Evolutionary conservation across 2,888 invertebrate genomes (phyloP).

Genomic region (Catocala sponsa): DNA sequence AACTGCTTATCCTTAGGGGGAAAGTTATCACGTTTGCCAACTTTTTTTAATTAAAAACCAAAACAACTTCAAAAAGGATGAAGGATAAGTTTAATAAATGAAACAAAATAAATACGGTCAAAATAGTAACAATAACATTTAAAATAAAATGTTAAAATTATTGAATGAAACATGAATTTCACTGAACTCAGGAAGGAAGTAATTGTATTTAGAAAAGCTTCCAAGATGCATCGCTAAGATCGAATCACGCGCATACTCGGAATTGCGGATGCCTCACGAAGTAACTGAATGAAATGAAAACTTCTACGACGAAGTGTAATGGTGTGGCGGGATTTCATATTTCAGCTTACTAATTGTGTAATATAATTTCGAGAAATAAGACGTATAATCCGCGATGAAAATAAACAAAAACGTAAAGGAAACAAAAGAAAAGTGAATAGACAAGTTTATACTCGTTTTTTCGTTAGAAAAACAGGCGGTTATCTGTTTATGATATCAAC

Average conservation of each 20-base stretch:
- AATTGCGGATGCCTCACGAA: slow-evolving; percentile 43
- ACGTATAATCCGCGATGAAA: not conserved
- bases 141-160: slow-evolving; percentile 3
- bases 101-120: too few relatives aligned
- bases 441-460: not conserved
- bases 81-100: too few relatives aligned
- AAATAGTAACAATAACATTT: too few relatives aligned
- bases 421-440: not conserved
- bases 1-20: too few relatives aligned
- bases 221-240: slow-evolving; percentile 36
- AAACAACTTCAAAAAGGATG: too few relatives aligned
- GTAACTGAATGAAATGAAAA: slow-evolving; percentile 29
- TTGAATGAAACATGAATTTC: slow-evolving; percentile 30
- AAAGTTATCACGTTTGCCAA: too few relatives aligned
- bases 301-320: slow-evolving; percentile 20
- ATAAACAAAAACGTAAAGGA: not conserved
- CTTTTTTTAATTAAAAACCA: too few relatives aligned
- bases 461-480: too few relatives aligned
- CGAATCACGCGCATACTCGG: slow-evolving; percentile 44
- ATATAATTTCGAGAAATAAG: slow-evolving; percentile 3
- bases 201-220: slow-evolving; percentile 44
- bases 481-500: slow-evolving; percentile 19
- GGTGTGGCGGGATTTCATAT: slow-evolving; percentile 30
- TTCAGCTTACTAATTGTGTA: slow-evolving; percentile 44
- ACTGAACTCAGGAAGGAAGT: slow-evolving; percentile 48